These are phyloP conservation scores for Pseudomyrmex pallidus DNA, from an alignment of 1,140 invertebrate species.

Conservation along the genomic window DNA sequence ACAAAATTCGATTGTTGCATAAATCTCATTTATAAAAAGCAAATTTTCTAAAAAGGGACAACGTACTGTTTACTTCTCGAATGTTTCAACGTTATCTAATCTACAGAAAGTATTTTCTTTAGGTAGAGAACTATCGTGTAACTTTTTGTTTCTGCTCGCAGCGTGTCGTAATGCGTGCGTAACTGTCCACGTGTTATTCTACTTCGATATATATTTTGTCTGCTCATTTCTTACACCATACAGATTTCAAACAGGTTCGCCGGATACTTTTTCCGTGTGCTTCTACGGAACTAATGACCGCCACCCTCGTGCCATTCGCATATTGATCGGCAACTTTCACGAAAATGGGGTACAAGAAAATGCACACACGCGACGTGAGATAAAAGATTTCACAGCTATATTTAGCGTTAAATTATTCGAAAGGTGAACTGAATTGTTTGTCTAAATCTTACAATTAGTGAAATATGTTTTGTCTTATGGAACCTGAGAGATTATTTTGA, in stretches of 20 bases:
- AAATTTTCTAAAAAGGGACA: no score
- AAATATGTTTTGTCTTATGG: background rate
- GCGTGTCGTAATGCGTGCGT: background rate
- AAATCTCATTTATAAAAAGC: no score
- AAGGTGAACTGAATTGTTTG: background rate
- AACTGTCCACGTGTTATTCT: background rate
- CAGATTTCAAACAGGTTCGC: slow-evolving; percentile 31
- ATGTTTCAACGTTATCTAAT: background rate
- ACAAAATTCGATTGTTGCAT: no score
- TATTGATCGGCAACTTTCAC: slow-evolving; percentile 38
- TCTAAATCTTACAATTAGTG: background rate
- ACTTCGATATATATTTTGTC: background rate
- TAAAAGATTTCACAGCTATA: background rate
- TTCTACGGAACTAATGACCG: background rate
- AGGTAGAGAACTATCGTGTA: background rate
- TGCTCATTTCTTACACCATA: background rate
- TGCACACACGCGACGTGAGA: background rate
- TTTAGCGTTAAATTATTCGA: background rate
- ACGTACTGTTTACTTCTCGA: no score
- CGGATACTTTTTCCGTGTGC: slow-evolving; percentile 7
- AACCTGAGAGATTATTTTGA: background rate
- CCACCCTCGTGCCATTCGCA: background rate
- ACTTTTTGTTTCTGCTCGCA: background rate
- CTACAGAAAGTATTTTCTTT: background rate
- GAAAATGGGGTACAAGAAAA: background rate